Base-by-base conservation (phyloP, 35 echinoderm and acorn worm genomes). In the Amphiura filiformis region DNA sequence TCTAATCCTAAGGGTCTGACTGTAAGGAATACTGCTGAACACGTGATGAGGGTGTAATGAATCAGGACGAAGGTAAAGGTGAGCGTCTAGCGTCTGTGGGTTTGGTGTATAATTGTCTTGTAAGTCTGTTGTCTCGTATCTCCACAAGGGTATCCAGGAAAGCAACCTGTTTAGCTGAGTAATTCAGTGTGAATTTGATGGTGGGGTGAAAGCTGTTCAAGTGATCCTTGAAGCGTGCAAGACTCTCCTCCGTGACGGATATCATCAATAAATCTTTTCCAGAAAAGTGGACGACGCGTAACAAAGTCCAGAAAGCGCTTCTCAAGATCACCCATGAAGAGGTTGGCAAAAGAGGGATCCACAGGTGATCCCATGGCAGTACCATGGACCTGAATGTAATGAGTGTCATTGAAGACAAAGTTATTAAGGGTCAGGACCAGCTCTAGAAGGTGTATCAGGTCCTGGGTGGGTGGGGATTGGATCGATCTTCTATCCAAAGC, bases 251-350 rank as follows among this genome's bases (percentile, higher is more conserved):
- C 26, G 28, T 1, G 3, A 70, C 26, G 9, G 61, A 70, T 70
- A 30, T 70, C 61, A 70, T 70, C 61, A 26, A 70, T 15, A n/a
- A 52, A 52, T 20, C 44, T 7, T 30, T 70, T 70, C 61, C 61
- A 70, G 26, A 5, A 70, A 15, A 70, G 11, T 13, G 61, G 61
- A 13, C 2, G 15, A 30, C 15, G 26, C 4, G 61, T 15, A 23
- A 1, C 61, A 11, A 23, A 18, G 7, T 18, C 15, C 7, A 70
- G 61, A 2, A 70, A 15, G 28, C 61, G 28, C 61, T 70, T 1
- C 34, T 85, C 56, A 32, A 85, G 52, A 1, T 34, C 32, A n/a
- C 82, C 82, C 83, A 85, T 85, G 83, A 85, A 85, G 7, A 65
- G 17, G 56, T 85, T 85, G 28, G 83, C 83, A 75, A 20, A 83